Conservation (phyloP, 2,888 invertebrate genomes). For the Epirrhoe alternata region DNA sequence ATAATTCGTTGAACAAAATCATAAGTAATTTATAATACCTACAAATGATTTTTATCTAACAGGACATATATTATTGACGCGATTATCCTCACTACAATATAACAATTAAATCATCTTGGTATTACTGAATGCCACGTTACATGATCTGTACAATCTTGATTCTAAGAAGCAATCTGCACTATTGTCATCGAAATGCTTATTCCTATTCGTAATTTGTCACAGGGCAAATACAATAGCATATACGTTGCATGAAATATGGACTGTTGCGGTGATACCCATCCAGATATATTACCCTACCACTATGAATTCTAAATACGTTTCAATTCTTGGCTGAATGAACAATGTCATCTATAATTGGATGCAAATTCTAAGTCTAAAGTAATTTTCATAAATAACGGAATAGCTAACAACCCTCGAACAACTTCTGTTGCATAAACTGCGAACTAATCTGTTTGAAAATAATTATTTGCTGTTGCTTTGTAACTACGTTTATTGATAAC, state of each 20-base stretch:
- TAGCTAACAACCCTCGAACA: slow-evolving; percentile 2
- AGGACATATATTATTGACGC: slow-evolving; percentile 27
- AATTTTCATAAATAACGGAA: slow-evolving; percentile 26
- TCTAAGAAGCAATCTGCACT: slow-evolving; percentile 46
- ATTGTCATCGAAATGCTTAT: slow-evolving; percentile 53
- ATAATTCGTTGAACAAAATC: neutral
- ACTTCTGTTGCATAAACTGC: slow-evolving; percentile 15
- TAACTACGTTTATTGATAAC: slow-evolving; percentile 2
- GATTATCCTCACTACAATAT: slow-evolving; percentile 7
- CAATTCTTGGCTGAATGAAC: slow-evolving; percentile 22
- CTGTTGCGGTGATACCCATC: slow-evolving; percentile 57
- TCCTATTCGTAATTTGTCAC: slow-evolving; percentile 65
- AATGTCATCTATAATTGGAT: slow-evolving; percentile 22
- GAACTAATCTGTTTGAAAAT: slow-evolving; percentile 16
- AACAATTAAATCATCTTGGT: slow-evolving; percentile 18
- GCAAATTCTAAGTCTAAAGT: slow-evolving; percentile 20
- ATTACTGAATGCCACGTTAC: slow-evolving; percentile 18
- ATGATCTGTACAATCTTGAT: slow-evolving; percentile 49
- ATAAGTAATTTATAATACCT: neutral
- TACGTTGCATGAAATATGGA: slow-evolving; percentile 65
- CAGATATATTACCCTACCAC: slow-evolving; percentile 34
- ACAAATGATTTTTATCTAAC: slow-evolving; percentile 8
- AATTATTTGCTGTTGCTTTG: slow-evolving; percentile 1
- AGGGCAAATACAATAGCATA: slow-evolving; percentile 67
- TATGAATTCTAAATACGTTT: slow-evolving; percentile 44